Percentiles rank a stretch among this genome's conserved stretches.
Conservation (phyloP, 1,140 invertebrate genomes). For the Bombus impatiens region DNA sequence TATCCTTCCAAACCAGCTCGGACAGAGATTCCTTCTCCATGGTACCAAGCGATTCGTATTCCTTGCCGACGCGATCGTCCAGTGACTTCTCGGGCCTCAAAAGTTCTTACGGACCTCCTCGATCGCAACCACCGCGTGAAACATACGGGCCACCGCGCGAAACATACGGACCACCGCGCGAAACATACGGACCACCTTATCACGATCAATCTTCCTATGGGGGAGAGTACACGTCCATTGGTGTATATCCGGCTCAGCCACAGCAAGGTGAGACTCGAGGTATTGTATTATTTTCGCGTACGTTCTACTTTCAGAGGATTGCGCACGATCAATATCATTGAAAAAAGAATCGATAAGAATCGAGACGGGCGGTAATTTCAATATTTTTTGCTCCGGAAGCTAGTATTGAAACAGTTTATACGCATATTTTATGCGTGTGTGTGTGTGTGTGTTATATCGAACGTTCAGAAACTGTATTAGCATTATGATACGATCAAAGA, state of each 20-base stretch:
- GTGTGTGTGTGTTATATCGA: no score
- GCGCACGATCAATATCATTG: neutral
- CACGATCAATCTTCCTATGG: conserved; percentile 62
- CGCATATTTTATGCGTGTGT: no score
- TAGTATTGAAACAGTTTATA: no score
- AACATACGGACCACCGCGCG: no score
- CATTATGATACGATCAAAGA: no score
- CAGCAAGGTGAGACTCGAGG: conserved; percentile 76
- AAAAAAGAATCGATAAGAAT: neutral
- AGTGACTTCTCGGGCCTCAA: conserved; percentile 46
- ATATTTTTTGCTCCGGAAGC: no score
- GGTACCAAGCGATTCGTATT: conserved; percentile 62
- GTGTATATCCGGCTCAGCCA: conserved; percentile 67
- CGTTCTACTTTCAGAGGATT: neutral
- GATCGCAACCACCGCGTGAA: neutral
- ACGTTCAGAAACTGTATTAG: no score
- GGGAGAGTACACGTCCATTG: conserved; percentile 46
- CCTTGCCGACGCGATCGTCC: conserved; percentile 57
- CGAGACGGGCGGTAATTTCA: no score
- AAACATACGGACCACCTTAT: conserved; percentile 37
- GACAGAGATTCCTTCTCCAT: conserved; percentile 39
- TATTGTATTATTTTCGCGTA: conserved; percentile 60
- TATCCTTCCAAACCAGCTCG: neutral
- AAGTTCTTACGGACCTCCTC: conserved; percentile 63
- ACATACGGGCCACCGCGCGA: conserved; percentile 54